Percentiles rank a stretch among this genome's conserved stretches.
Evolutionary conservation across 1,140 invertebrate species (phyloP).

Genomic region (Cotesia glomerata): DNA sequence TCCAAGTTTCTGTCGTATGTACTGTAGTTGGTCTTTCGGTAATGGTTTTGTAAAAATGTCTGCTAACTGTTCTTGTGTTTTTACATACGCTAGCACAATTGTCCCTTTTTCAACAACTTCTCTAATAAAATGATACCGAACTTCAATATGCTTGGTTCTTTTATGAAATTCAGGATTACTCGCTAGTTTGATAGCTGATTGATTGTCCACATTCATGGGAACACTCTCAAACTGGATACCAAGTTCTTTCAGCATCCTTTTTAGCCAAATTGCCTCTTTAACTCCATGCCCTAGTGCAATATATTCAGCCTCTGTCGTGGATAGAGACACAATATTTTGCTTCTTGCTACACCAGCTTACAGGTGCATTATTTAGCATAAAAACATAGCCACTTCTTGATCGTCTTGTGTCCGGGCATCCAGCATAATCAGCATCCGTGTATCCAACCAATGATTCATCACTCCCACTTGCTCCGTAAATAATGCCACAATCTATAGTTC

Average conservation of each 20-base stretch:
- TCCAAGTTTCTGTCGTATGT: not conserved
- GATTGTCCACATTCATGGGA: constrained; percentile 37
- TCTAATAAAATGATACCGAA: constrained; percentile 25
- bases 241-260: constrained; percentile 23
- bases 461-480: not conserved
- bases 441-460: constrained; percentile 21
- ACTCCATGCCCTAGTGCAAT: constrained; percentile 39
- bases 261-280: constrained; percentile 44
- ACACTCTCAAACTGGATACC: not conserved
- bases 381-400: constrained; percentile 42
- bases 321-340: constrained; percentile 51
- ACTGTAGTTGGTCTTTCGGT: not conserved
- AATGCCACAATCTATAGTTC: constrained; percentile 22
- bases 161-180: constrained; percentile 29
- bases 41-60: constrained; percentile 45
- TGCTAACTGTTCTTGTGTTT: constrained; percentile 40
- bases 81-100: constrained; percentile 38
- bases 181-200: constrained; percentile 38
- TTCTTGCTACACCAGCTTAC: constrained; percentile 47
- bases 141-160: constrained; percentile 44
- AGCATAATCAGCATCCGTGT: constrained; percentile 45
- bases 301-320: constrained; percentile 54
- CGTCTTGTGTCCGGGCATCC: constrained; percentile 33
- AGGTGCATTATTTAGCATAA: constrained; percentile 34
- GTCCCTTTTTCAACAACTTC: constrained; percentile 27